These are phyloP conservation scores for Patagioenas fasciata DNA, from an alignment of 2,113 vertebrate genomes.

Conservation along the genomic window DNA sequence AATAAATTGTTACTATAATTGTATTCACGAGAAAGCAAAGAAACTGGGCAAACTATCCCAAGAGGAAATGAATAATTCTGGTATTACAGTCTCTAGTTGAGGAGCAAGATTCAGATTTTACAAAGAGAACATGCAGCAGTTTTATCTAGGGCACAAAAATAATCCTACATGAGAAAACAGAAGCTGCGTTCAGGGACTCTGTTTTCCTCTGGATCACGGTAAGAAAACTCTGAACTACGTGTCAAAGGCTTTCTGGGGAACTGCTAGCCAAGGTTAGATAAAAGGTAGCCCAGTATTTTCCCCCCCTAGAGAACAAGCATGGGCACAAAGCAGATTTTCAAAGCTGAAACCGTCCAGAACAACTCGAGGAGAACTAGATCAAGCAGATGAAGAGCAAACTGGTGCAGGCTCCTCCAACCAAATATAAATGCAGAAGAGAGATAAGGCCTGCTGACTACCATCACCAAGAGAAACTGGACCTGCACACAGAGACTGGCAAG, in stretches of 20 bases:
- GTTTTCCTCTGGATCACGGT: not conserved
- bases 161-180: not conserved
- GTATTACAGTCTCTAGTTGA: not conserved
- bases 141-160: not conserved
- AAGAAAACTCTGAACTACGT: not conserved
- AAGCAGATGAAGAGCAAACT: not conserved
- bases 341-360: not conserved
- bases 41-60: not conserved
- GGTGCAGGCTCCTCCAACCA: not conserved
- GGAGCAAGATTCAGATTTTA: not conserved
- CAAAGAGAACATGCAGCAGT: not conserved
- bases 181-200: rapidly evolving
- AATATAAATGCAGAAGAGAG: not conserved
- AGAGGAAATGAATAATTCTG: not conserved
- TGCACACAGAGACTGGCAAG: not conserved
- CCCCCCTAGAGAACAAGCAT: not conserved
- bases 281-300: not conserved
- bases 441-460: not conserved
- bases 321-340: not conserved
- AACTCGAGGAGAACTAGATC: not conserved
- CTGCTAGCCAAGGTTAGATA: not conserved
- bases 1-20: not conserved
- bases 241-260: not conserved
- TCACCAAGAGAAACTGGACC: not conserved
- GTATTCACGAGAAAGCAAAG: not conserved